Evolutionary conservation across 2,888 invertebrate species (phyloP).

Genomic region (Pocota personata): DNA sequence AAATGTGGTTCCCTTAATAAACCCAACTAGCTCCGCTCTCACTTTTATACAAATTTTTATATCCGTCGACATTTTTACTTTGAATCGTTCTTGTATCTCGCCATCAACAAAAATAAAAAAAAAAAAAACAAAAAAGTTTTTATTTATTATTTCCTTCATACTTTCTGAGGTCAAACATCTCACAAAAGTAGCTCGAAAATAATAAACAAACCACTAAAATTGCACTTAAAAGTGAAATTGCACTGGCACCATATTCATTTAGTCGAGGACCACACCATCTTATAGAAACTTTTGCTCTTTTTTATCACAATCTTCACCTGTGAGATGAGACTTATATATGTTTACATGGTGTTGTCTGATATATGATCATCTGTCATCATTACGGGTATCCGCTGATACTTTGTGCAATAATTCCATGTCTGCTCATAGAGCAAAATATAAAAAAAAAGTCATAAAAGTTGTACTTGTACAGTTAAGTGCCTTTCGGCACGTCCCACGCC

Average conservation of each 20-base stretch:
- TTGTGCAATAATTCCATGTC: not conserved
- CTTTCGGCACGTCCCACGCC: conserved; percentile 8
- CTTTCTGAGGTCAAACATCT: conserved; percentile 36
- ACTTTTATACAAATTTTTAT: conserved; percentile 23
- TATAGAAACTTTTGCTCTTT: conserved; percentile 25
- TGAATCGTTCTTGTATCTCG: not conserved
- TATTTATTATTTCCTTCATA: not conserved
- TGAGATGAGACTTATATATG: not conserved
- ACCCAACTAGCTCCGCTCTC: conserved; percentile 12
- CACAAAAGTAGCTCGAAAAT: not conserved
- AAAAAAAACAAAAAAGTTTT: too few relatives aligned
- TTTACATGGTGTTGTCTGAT: not conserved
- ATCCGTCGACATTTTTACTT: not conserved
- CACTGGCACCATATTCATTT: conserved; percentile 3
- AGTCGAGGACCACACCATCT: not conserved
- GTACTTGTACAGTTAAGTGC: not conserved
- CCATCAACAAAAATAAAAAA: not conserved
- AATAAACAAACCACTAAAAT: conserved; percentile 29
- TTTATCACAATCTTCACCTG: conserved; percentile 9
- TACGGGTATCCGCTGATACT: not conserved
- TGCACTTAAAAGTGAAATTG: conserved; percentile 50
- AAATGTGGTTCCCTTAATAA: conserved; percentile 10
- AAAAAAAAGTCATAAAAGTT: not conserved
- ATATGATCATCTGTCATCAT: not conserved
- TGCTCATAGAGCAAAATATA: not conserved